These are phyloP conservation scores for Grammomys surdaster DNA, from an alignment of 2,113 vertebrate genomes.

Conservation along the genomic window DNA sequence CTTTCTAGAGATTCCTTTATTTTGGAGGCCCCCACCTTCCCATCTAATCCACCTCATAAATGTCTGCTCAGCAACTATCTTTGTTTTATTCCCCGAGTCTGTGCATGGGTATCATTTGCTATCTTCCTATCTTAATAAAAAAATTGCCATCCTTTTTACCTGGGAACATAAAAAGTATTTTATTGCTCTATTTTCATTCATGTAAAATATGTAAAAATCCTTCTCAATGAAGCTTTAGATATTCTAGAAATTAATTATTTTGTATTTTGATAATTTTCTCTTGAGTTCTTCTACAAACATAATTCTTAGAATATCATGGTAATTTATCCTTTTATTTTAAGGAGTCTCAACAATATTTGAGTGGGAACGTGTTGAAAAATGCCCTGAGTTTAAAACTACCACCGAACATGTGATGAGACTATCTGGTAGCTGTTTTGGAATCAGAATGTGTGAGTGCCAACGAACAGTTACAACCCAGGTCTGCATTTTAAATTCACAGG, in stretches of 20 bases:
- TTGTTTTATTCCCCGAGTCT: neutral
- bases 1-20: neutral
- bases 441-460: neutral
- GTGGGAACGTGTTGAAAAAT: neutral
- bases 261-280: neutral
- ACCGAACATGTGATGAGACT: neutral
- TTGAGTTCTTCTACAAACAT: neutral
- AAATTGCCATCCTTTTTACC: neutral
- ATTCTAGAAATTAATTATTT: conserved; percentile 29
- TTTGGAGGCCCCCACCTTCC: neutral
- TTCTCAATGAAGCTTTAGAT: neutral
- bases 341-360: neutral
- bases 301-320: neutral
- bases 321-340: neutral
- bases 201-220: neutral
- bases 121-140: neutral
- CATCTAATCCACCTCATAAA: neutral
- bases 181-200: neutral
- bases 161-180: neutral
- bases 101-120: neutral
- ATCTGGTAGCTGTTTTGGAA: neutral
- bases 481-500: neutral
- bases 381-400: neutral
- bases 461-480: neutral
- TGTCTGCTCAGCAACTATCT: neutral